Evolutionary conservation across 2,113 vertebrate species (phyloP), one percentile per base, ranked within the genome.

Genomic region (Alethe diademata): DNA sequence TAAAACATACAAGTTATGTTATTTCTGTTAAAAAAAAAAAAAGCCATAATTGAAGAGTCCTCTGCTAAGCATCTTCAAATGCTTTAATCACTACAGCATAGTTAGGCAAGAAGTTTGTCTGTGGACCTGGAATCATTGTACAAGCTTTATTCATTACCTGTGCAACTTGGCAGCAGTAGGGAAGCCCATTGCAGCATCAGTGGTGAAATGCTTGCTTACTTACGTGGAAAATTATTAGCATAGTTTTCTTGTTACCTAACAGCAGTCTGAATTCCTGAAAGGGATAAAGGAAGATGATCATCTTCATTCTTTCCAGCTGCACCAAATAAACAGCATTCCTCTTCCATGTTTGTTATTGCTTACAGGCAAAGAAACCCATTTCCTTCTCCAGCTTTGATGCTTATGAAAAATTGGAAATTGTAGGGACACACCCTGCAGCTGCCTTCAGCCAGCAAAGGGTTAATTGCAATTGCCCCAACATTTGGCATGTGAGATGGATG

Each of bases 321-420:
- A 88, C 78, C 93, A 97, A 96, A 96, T 96, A 95, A 97, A 95
- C 90, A 95, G 73, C 97, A 96, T 97, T 97, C 95, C 88, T 97
- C 78, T 89, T 95, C 87, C 61, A 62, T 90, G 93, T 85, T 96
- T 97, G 90, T 94, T 96, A 94, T 90, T 96, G 74, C 92, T 96
- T 95, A 82, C 81, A 95, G 62, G 57, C 87, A 80, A 26, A 88
- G 53, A 80, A 33, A 94, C 80, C 12, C 38, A 78, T 86, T 94
- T 95, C 85, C 88, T 88, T 90, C 64, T 90, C 56, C 38, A 95
- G 58, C 76, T 92, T 91, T 90, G 42, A 94, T 94, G 61, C 51
- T 90, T 93, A 90, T 35, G 79, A 83, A 86, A 91, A 96, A 87
- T 35, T 93, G 57, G 38, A 84, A 92, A 64, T 48, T 56, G n/a